Percentiles rank a stretch among this genome's conserved stretches.
These are phyloP conservation scores for Chionomys nivalis DNA, from an alignment of 2,113 vertebrate genomes.

Conservation along the genomic window DNA sequence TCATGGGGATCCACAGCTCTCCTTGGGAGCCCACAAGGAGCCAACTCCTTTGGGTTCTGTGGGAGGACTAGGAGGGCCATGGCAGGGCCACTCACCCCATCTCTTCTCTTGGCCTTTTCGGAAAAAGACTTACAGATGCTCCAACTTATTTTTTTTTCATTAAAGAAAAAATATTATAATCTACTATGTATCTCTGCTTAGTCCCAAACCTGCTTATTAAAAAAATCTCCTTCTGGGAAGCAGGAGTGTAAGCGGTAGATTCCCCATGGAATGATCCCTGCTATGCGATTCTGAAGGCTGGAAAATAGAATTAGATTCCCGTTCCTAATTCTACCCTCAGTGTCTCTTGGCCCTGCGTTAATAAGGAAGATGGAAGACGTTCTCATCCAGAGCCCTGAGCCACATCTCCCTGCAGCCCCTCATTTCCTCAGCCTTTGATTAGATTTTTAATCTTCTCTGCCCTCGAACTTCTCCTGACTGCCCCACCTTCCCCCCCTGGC, in stretches of 20 bases:
- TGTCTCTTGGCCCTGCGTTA: constrained; percentile 52
- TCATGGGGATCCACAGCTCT: no score
- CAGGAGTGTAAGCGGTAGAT: not conserved
- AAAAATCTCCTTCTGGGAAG: constrained; percentile 60
- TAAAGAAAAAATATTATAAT: constrained; percentile 60
- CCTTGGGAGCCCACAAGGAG: not conserved
- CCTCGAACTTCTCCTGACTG: not conserved
- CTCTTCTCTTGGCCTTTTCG: not conserved
- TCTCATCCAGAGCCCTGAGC: constrained; percentile 6
- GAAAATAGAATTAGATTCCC: constrained; percentile 77
- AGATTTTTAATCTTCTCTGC: constrained; percentile 61
- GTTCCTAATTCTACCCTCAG: constrained; percentile 21
- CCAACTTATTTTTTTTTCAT: not conserved
- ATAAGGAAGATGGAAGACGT: constrained; percentile 46
- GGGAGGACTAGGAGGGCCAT: not conserved
- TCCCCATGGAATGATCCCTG: constrained; percentile 17
- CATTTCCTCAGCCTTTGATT: constrained; percentile 59
- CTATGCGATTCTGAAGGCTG: constrained; percentile 60
- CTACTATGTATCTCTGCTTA: constrained; percentile 24
- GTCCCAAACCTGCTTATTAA: constrained; percentile 73
- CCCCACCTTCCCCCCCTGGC: not conserved
- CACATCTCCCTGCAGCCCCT: constrained; percentile 18
- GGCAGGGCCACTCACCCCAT: rapidly evolving
- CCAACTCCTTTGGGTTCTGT: not conserved
- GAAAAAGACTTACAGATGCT: not conserved